phyloP scores from a whole-genome alignment of 2,888 invertebrate species.

The Orthonychiurus folsomi region DNA sequence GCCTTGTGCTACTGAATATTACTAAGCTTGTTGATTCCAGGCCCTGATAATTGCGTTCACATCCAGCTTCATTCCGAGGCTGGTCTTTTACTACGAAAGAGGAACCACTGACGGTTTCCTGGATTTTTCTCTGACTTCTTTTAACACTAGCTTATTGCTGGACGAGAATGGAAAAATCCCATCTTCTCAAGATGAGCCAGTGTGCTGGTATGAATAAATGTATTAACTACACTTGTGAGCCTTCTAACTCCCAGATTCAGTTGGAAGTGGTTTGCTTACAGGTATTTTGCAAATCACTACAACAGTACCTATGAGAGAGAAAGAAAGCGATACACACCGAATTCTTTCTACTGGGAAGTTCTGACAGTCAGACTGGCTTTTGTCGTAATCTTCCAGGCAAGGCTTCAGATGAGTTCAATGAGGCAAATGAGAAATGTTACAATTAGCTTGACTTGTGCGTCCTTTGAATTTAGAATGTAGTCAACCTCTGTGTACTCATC shows the following conservation, averaged over 20 bases:
- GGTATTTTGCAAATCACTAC: slow-evolving; percentile 2
- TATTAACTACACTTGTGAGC: too few species aligned
- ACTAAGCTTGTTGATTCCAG: slow-evolving; percentile 50
- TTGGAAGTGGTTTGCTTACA: too few species aligned
- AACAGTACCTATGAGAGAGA: background rate
- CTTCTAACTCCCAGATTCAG: too few species aligned
- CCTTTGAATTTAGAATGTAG: slow-evolving; percentile 87
- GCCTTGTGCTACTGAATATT: background rate
- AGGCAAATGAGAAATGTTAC: too few species aligned
- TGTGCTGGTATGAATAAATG: too few species aligned
- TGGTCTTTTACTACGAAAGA: slow-evolving; percentile 59
- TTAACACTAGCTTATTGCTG: slow-evolving; percentile 51
- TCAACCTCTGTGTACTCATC: slow-evolving; percentile 78
- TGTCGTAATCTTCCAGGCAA: slow-evolving; percentile 87
- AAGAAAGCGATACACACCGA: slow-evolving; percentile 52
- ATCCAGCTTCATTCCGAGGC: slow-evolving; percentile 84
- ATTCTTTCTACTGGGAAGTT: slow-evolving; percentile 78
- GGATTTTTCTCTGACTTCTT: slow-evolving; percentile 64
- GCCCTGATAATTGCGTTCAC: slow-evolving; percentile 96
- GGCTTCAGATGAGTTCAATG: too few species aligned
- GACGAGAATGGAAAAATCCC: too few species aligned
- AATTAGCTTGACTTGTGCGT: too few species aligned
- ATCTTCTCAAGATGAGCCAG: too few species aligned
- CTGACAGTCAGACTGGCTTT: slow-evolving; percentile 82
- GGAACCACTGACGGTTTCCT: slow-evolving; percentile 63